Percentiles rank a stretch among this genome's conserved stretches.
These are phyloP conservation scores for Choloepus didactylus DNA, from an alignment of 2,797 vertebrate species.

Conservation along the genomic window DNA sequence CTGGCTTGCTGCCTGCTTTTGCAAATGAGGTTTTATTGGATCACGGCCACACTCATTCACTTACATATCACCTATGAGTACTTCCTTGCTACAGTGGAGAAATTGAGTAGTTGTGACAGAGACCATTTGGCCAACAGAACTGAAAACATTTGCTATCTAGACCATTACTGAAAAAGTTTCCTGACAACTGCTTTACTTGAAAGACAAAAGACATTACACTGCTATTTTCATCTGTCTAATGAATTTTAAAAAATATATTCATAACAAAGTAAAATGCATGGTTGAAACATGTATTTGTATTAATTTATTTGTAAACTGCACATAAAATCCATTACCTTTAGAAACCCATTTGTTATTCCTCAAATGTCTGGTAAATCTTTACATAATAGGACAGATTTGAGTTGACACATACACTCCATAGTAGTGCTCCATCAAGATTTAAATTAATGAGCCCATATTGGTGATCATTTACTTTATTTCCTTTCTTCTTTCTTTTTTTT, in stretches of 20 bases:
- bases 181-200: background rate
- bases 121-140: background rate
- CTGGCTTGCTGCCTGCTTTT: background rate
- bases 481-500: background rate
- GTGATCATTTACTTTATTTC: background rate
- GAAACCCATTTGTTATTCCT: background rate
- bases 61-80: background rate
- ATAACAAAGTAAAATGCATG: background rate
- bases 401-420: too few relatives aligned
- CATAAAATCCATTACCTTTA: background rate
- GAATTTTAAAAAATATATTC: background rate
- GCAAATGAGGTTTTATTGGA: background rate
- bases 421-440: background rate
- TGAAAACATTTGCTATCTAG: background rate
- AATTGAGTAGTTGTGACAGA: background rate
- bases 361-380: background rate
- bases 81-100: background rate
- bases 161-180: background rate
- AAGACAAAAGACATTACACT: background rate
- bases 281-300: background rate
- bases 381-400: background rate
- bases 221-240: background rate
- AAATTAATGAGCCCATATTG: background rate
- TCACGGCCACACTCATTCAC: background rate
- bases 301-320: background rate